Conservation (phyloP, 1,140 invertebrate genomes). For the Agrilus planipennis region DNA sequence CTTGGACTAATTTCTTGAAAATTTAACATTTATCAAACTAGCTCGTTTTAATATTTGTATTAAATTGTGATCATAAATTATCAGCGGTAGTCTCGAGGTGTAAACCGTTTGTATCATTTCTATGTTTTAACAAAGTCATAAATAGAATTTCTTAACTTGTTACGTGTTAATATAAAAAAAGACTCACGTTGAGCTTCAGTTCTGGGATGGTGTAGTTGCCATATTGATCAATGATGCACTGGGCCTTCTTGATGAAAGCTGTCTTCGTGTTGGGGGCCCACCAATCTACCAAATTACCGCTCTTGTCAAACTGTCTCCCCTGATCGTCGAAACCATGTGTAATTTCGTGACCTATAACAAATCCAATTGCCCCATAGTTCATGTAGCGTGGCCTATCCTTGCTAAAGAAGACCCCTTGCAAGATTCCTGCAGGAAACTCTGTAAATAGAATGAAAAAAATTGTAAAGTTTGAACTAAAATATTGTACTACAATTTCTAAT, state of each 20-base stretch:
- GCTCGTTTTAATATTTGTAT: no score
- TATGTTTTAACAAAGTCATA: no score
- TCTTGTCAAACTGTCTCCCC: constrained; percentile 77
- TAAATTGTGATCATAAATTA: no score
- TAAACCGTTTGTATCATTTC: no score
- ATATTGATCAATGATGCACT: constrained; percentile 60
- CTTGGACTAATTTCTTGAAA: no score
- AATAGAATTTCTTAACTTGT: no score
- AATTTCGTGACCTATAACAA: constrained; percentile 48
- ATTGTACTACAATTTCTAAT: no score
- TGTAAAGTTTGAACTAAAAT: no score
- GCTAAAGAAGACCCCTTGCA: constrained; percentile 55
- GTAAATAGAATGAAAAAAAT: constrained; percentile 8
- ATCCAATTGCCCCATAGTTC: constrained; percentile 44
- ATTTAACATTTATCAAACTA: no score
- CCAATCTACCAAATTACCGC: constrained; percentile 58
- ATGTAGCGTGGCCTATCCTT: constrained; percentile 52
- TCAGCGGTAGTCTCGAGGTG: no score
- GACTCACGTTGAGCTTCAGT: constrained; percentile 17
- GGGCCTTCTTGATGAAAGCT: constrained; percentile 42
- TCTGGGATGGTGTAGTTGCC: constrained; percentile 40
- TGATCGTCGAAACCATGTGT: constrained; percentile 70
- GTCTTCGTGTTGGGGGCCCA: constrained; percentile 37
- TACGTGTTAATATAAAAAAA: no score
- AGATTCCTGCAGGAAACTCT: constrained; percentile 60